Conservation (phyloP, 2,113 vertebrate species). For the Colius striatus region DNA sequence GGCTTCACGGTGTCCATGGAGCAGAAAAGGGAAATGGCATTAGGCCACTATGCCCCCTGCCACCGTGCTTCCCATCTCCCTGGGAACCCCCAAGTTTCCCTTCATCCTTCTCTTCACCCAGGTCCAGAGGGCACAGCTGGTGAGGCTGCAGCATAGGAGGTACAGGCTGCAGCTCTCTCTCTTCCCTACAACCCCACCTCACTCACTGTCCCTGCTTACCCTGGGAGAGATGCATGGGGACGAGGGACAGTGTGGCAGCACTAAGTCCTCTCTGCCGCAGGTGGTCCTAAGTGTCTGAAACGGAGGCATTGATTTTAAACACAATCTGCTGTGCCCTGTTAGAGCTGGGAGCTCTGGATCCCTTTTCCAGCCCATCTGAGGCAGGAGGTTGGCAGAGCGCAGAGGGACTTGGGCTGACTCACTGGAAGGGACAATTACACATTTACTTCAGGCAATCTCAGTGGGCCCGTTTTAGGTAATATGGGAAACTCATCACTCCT, state of each 20-base stretch:
- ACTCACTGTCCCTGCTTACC: background rate
- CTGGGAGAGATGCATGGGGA: no score
- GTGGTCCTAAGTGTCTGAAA: background rate
- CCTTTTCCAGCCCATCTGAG: background rate
- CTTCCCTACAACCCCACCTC: background rate
- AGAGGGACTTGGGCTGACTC: background rate
- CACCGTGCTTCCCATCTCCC: background rate
- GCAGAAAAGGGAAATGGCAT: background rate
- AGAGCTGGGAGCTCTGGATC: background rate
- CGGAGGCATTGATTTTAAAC: background rate
- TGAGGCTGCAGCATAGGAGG: background rate
- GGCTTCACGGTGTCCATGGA: background rate
- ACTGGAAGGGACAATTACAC: background rate
- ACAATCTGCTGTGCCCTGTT: rapidly evolving
- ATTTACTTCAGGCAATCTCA: background rate
- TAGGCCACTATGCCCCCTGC: background rate
- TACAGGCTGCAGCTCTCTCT: no score
- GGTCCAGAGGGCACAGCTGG: background rate
- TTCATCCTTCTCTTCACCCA: background rate
- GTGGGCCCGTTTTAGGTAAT: background rate
- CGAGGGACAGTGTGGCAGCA: background rate
- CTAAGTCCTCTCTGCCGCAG: background rate
- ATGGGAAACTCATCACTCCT: background rate
- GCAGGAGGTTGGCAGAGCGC: background rate
- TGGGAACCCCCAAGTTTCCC: background rate